Percentiles rank a stretch among this genome's conserved stretches.
Evolutionary conservation across 2,797 vertebrate species (phyloP).

Genomic region (Falco concolor): DNA sequence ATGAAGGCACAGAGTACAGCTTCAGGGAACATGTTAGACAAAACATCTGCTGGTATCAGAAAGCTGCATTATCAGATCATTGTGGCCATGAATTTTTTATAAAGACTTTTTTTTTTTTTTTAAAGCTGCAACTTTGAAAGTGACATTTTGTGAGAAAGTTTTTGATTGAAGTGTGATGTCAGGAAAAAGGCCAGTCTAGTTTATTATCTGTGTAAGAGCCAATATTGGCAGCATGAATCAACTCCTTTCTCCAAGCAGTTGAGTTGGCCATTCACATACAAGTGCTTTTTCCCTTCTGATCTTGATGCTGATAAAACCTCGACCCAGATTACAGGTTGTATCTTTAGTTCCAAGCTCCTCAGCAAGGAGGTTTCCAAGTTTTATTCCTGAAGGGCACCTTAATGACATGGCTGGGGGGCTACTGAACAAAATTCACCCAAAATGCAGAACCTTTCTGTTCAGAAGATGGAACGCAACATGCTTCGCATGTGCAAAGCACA

Average conservation of each 20-base stretch:
- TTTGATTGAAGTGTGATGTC: conserved; percentile 76
- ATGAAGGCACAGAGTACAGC: conserved; percentile 87
- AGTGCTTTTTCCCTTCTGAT: not conserved
- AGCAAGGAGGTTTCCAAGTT: not conserved
- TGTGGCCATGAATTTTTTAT: conserved; percentile 86
- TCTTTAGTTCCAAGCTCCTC: not conserved
- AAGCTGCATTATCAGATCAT: conserved; percentile 84
- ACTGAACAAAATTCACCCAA: not conserved
- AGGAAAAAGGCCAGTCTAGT: conserved; percentile 65
- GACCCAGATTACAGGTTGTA: not conserved
- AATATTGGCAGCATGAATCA: not conserved
- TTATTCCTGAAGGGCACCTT: not conserved
- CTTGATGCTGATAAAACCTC: not conserved
- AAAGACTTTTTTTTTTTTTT: conserved; percentile 69
- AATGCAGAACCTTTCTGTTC: not conserved
- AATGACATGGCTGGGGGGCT: not conserved
- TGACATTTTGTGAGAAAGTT: conserved; percentile 78
- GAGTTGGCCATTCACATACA: not conserved
- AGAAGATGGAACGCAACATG: not conserved
- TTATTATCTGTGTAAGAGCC: conserved; percentile 47
- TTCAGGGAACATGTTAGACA: conserved; percentile 88
- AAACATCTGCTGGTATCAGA: conserved; percentile 89
- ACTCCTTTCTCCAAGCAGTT: not conserved
- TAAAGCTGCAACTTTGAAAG: conserved; percentile 78
- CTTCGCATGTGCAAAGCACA: not conserved